Evolutionary conservation across 1,140 invertebrate species (phyloP).

Genomic region (Heliconius himera): DNA sequence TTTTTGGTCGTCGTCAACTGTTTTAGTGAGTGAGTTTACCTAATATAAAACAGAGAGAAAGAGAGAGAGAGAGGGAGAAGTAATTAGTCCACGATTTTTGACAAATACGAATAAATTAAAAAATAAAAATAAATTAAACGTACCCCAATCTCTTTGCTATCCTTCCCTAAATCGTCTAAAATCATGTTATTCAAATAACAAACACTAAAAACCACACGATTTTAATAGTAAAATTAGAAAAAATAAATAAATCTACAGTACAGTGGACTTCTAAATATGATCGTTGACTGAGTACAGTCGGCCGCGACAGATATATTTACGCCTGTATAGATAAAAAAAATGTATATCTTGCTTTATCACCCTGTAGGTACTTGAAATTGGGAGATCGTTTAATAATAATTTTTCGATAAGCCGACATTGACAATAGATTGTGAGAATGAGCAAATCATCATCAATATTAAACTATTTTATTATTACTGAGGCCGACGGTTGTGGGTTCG

Average conservation of each 20-base stretch:
- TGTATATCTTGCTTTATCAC: constrained; percentile 29
- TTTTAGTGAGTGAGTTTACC: too few relatives aligned
- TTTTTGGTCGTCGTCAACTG: too few relatives aligned
- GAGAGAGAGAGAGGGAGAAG: too few relatives aligned
- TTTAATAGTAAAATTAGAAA: not conserved
- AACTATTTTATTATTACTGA: not conserved
- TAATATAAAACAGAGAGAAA: too few relatives aligned
- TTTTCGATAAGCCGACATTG: not conserved
- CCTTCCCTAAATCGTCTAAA: constrained; percentile 14
- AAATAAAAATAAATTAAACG: not conserved
- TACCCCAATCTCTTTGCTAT: not conserved
- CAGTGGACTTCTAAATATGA: not conserved
- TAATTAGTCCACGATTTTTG: too few relatives aligned
- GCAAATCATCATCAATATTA: not conserved
- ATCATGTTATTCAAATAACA: not conserved
- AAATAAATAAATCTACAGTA: not conserved
- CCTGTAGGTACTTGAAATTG: not conserved
- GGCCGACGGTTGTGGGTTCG: too few relatives aligned
- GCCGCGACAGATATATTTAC: constrained; percentile 14
- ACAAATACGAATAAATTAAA: not conserved
- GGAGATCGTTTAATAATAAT: not conserved
- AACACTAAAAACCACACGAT: not conserved
- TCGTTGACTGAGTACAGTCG: not conserved
- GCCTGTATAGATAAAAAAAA: constrained; percentile 23
- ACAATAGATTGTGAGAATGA: not conserved